Evolutionary conservation across 2,888 invertebrate genomes (phyloP).

Genomic region (Patella depressa): DNA sequence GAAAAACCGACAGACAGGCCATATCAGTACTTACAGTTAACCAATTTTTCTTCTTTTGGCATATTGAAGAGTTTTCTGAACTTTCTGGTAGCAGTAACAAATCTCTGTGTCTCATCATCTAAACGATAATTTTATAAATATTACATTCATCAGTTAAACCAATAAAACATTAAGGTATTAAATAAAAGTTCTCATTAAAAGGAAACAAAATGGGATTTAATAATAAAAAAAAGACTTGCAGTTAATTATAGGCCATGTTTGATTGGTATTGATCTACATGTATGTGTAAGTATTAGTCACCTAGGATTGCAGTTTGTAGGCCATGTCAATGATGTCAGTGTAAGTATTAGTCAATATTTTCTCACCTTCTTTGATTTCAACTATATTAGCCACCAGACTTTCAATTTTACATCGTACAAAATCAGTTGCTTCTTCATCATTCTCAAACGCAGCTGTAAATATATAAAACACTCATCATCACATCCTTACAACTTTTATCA

Average conservation of each 20-base stretch:
- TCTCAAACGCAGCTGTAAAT: constrained; percentile 81
- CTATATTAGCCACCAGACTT: constrained; percentile 85
- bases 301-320: no score
- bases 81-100: constrained; percentile 83
- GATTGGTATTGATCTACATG: no score
- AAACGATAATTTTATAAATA: constrained; percentile 11
- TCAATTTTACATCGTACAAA: constrained; percentile 97
- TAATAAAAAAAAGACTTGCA: no score
- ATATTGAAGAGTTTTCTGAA: constrained; percentile 91
- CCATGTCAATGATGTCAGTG: no score
- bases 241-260: no score
- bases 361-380: constrained; percentile 51
- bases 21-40: constrained; percentile 83
- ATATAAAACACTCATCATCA: constrained; percentile 14
- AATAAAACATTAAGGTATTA: neutral
- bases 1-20: neutral
- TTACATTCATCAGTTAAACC: constrained; percentile 77
- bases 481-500: neutral
- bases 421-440: constrained; percentile 92
- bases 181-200: no score
- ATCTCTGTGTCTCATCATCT: constrained; percentile 86
- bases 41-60: constrained; percentile 93
- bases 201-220: no score
- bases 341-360: neutral
- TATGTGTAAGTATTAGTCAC: no score